Evolutionary conservation across 2,888 invertebrate genomes (phyloP), one percentile per base, ranked within the genome.

Genomic region (Gnatocerus cornutus): DNA sequence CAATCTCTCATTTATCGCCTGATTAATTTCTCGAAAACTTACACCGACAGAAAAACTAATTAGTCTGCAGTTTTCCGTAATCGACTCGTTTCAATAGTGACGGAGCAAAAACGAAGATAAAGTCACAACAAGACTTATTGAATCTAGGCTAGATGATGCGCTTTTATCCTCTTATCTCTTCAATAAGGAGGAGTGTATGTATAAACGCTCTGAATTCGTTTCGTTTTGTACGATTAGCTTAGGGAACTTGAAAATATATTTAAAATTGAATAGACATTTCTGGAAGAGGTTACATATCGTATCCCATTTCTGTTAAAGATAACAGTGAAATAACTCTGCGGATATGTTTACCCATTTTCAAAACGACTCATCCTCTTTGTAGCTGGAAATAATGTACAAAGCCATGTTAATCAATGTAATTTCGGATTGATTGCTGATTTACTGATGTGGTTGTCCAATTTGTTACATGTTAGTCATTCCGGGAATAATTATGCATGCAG

Each of bases 141-240:
- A 63, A 63, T 63, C 41, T 53, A 52, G 63, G 29, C 29, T 39
- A 63, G 63, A 43, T 43, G 63, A 53, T 52, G 63, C 45, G 39
- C 63, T 63, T 62, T 53, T 53, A 63, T 63, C 63, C 63, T 45
- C 53, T 63, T 63, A 63, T 53, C 63, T 52, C 43, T 14, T 53
- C 53, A 63, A 52, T 53, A 63, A 30, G 53, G 30, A 53, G 53
- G 52, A 30, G 41, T 12, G 39, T 62, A 52, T 58, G 46, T 61
- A 33, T 56, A 62, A 62, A 62, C 50, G 50, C 12, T 50, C 1
- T 21, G 50, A 62, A 62, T 50, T 62, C 50, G 48, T 33, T 39
- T 12, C 21, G 14, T 62, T 50, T 37, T 62, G 62, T 41, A 39
- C 39, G 62, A 62, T 62, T 62, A 61, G 48, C 48, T 37, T n/a